These are phyloP conservation scores for Endomychus coccineus DNA, from an alignment of 2,888 invertebrate genomes.

Conservation along the genomic window DNA sequence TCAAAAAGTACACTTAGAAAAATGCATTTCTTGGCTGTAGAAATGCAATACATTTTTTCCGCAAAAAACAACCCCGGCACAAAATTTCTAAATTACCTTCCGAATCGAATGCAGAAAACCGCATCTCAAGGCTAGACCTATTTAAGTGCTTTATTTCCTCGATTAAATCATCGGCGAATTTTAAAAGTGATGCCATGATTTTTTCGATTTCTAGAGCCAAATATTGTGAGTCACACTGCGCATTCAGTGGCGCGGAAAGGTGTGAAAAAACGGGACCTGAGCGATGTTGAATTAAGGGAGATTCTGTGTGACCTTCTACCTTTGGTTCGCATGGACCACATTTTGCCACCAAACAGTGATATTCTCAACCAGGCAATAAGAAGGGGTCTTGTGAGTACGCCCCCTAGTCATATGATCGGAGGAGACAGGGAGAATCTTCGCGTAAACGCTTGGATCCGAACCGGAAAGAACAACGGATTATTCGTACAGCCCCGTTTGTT, in stretches of 20 bases:
- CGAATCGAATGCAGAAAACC: too few species aligned
- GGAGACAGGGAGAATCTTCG: slow-evolving; percentile 60
- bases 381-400: slow-evolving; percentile 71
- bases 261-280: slow-evolving; percentile 70
- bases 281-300: slow-evolving; percentile 79
- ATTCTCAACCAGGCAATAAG: slow-evolving; percentile 61
- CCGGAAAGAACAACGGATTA: slow-evolving; percentile 63
- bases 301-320: slow-evolving; percentile 77
- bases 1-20: too few species aligned
- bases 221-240: slow-evolving; percentile 85
- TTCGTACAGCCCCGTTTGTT: slow-evolving; percentile 83
- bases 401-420: slow-evolving; percentile 79
- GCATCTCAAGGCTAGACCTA: too few species aligned
- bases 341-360: slow-evolving; percentile 77
- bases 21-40: too few species aligned
- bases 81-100: too few species aligned
- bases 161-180: too few species aligned
- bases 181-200: too few species aligned
- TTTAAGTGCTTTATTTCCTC: too few species aligned
- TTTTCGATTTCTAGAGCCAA: slow-evolving; percentile 60
- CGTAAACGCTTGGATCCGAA: slow-evolving; percentile 74
- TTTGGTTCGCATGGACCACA: slow-evolving; percentile 82
- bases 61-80: too few species aligned
- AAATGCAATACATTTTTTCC: too few species aligned
- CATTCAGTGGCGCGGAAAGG: slow-evolving; percentile 84